Evolutionary conservation across 2,888 invertebrate species (phyloP), one percentile per base, ranked within the genome.

Genomic region (Chelonus formosanus): DNA sequence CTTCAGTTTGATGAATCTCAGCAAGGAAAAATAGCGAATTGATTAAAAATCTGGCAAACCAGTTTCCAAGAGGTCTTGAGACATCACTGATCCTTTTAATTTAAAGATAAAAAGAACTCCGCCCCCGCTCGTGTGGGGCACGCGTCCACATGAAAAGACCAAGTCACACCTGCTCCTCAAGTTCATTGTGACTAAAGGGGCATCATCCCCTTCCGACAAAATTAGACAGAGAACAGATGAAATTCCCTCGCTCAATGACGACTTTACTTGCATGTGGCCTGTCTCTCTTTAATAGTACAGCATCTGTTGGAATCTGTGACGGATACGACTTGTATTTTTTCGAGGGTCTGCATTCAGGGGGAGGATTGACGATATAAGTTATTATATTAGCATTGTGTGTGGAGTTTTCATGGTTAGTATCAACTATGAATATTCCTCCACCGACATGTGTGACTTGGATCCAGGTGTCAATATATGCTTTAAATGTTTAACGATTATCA

Each of bases 121-220:
- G 83, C 83, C 84, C 78, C 79, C 83, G 81, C 84, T 83, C 83
- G 84, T 84, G 84, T 83, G 81, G 78, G 83, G 82, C 84, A 84
- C 84, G 84, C 84, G 84, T 8, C 8, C 6, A 5, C 73, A 65
- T 71, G 66, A 67, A 70, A 63, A 47, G 59, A 74, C 72, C 74
- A 72, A 75, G 71, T 72, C 80, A 82, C 83, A 83, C 83, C 83
- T 83, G 83, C 83, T 82, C 75, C 72, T 65, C 43, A 54, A 34
- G 74, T 74, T 76, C 74, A 80, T 80, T 78, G 80, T 79, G 72
- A 72, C 71, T 52, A 52, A 34, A 34, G 52, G 52, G 64, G 56
- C 70, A 61, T 62, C 57, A 66, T 72, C 73, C 78, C 77, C 76
- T 76, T 76, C 79, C 79, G 80, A 80, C 78, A 74, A 78, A 82